Percentiles rank a stretch among this genome's conserved stretches.
Conservation (phyloP, 2,113 vertebrate genomes). For the Microcebus ravelobensis region DNA sequence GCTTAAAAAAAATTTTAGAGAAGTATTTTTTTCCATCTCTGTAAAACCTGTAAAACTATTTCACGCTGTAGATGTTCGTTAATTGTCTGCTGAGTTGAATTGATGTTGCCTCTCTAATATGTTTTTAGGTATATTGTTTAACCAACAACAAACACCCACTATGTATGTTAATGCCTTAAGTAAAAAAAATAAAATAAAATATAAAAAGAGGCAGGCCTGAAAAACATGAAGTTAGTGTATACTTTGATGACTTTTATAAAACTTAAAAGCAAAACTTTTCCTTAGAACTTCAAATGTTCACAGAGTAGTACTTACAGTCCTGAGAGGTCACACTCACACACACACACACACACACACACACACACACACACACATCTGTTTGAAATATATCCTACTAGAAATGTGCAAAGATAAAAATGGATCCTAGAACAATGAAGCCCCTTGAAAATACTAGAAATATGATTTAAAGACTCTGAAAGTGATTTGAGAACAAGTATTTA, state of each 20-base stretch:
- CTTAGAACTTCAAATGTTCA: slow-evolving; percentile 8
- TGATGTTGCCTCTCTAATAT: slow-evolving; percentile 52
- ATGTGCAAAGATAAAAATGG: not conserved
- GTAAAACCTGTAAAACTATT: slow-evolving; percentile 58
- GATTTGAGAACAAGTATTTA: not conserved
- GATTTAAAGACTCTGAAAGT: not conserved
- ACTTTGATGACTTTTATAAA: slow-evolving; percentile 53
- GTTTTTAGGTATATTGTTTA: slow-evolving; percentile 47
- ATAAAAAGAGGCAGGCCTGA: not conserved
- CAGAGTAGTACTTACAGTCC: not conserved
- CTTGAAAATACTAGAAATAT: not conserved
- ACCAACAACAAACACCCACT: slow-evolving; percentile 4
- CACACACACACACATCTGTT: not conserved
- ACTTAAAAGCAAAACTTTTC: slow-evolving; percentile 41
- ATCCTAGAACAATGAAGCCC: not conserved
- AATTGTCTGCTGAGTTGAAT: slow-evolving; percentile 59
- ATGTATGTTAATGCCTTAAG: slow-evolving; percentile 13
- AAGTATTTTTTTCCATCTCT: slow-evolving; percentile 34
- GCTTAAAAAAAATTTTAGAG: slow-evolving; percentile 34
- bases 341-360: not conserved
- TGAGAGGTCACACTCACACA: not conserved
- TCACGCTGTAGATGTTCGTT: slow-evolving; percentile 43
- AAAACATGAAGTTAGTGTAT: not conserved
- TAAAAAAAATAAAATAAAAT: not conserved
- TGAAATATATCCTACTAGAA: not conserved